These are phyloP conservation scores for Etheostoma cragini DNA, from an alignment of 2,113 vertebrate species.

Conservation along the genomic window DNA sequence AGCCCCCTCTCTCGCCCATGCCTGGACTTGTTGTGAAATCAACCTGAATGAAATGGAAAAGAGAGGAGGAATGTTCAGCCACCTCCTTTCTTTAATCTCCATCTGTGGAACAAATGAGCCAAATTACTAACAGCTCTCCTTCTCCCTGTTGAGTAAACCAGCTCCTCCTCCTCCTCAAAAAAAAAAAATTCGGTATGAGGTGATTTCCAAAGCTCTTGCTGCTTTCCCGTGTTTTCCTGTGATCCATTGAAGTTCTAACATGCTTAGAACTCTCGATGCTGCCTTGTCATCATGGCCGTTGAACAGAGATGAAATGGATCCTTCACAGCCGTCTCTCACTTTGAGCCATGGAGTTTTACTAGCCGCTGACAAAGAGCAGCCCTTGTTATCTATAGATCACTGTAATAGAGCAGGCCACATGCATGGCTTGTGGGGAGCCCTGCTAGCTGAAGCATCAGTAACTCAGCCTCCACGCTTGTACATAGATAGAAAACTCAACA, in stretches of 20 bases:
- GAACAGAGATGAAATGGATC: slow-evolving; percentile 69
- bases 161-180: background rate
- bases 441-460: slow-evolving; percentile 55
- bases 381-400: slow-evolving; percentile 71
- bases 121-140: slow-evolving; percentile 73
- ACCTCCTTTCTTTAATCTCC: slow-evolving; percentile 73
- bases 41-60: slow-evolving; percentile 61
- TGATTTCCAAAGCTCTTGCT: slow-evolving; percentile 71
- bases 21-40: slow-evolving; percentile 66
- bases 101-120: slow-evolving; percentile 75
- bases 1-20: slow-evolving; percentile 46
- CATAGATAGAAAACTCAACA: slow-evolving; percentile 54
- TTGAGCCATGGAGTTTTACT: slow-evolving; percentile 62
- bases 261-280: slow-evolving; percentile 45
- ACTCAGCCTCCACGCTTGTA: slow-evolving; percentile 43
- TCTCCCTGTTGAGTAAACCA: slow-evolving; percentile 54
- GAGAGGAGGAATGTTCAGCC: slow-evolving; percentile 62
- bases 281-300: slow-evolving; percentile 65
- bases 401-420: slow-evolving; percentile 66
- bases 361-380: slow-evolving; percentile 52
- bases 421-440: slow-evolving; percentile 59
- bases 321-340: slow-evolving; percentile 49
- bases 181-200: slow-evolving; percentile 44
- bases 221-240: slow-evolving; percentile 51
- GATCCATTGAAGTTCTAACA: slow-evolving; percentile 71